phyloP scores from a whole-genome alignment of 2,797 vertebrate genomes.

The Philypnodon macrostomus region DNA sequence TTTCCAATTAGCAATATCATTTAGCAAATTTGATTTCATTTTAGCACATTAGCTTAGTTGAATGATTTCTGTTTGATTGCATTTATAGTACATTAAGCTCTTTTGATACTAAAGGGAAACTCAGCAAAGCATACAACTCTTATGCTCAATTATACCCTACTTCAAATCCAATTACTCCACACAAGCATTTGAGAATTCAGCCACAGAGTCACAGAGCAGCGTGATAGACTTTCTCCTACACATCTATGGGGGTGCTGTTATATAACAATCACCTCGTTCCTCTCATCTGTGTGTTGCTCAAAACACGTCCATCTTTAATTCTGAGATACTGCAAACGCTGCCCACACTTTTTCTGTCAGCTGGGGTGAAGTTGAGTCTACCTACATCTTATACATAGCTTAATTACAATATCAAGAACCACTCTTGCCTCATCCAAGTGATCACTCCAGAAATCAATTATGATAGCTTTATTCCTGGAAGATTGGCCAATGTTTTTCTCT shows the following conservation, averaged over 20 bases:
- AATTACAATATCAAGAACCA: constrained; percentile 31
- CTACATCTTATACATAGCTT: constrained; percentile 3
- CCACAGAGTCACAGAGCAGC: constrained; percentile 53
- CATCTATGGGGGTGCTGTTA: constrained; percentile 37
- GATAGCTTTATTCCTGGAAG: too few relatives aligned
- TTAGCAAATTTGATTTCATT: too few relatives aligned
- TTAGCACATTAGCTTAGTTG: too few relatives aligned
- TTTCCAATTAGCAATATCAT: too few relatives aligned
- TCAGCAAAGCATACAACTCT: not conserved
- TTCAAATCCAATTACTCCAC: constrained; percentile 5
- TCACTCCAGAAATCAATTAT: constrained; percentile 4
- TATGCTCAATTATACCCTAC: not conserved
- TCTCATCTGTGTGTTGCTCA: constrained; percentile 17
- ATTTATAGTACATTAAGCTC: too few relatives aligned
- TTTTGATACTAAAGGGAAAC: too few relatives aligned
- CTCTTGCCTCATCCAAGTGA: constrained; percentile 25
- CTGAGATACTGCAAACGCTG: constrained; percentile 10
- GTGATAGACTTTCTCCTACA: constrained; percentile 37
- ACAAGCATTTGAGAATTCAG: constrained; percentile 21
- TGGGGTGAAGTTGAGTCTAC: constrained; percentile 11
- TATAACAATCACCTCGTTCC: constrained; percentile 20
- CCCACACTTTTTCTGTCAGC: constrained; percentile 19
- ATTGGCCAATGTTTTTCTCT: too few relatives aligned
- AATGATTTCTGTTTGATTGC: too few relatives aligned
- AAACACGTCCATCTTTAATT: constrained; percentile 15